Evolutionary conservation across 2,113 vertebrate genomes (phyloP).

Genomic region (Castor canadensis): DNA sequence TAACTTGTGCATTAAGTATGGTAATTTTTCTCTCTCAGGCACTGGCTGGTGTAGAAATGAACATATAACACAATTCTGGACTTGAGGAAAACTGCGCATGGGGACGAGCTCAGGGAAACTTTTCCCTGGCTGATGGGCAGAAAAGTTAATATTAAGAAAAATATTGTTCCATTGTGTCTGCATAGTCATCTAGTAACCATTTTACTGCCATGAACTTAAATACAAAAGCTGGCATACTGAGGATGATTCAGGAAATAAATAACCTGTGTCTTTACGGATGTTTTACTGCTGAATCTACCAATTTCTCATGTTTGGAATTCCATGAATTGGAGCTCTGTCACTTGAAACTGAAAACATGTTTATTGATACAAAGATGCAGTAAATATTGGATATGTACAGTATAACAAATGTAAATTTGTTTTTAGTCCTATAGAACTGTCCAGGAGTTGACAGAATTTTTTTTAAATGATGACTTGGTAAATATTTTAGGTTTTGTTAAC

Average conservation of each 20-base stretch:
- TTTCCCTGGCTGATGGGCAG: background rate
- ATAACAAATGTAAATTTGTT: background rate
- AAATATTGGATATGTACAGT: background rate
- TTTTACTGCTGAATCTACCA: background rate
- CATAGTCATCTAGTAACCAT: background rate
- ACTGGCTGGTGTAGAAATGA: background rate
- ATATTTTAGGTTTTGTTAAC: background rate
- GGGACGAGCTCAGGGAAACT: background rate
- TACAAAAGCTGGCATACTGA: background rate
- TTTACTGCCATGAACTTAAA: background rate
- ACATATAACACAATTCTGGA: background rate
- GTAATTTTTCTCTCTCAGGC: background rate
- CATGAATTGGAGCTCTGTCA: background rate
- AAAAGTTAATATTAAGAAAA: background rate
- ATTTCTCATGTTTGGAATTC: background rate
- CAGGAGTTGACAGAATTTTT: background rate
- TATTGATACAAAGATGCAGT: background rate
- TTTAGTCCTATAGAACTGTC: background rate
- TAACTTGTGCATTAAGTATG: background rate
- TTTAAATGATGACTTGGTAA: background rate
- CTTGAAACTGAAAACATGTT: background rate
- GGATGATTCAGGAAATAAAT: background rate
- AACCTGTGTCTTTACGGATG: background rate
- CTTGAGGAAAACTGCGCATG: background rate
- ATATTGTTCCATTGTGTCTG: background rate